A percentile compares a stretch with the other conserved stretches of the same genome.
Conservation (phyloP, 2,888 invertebrate species). For the Dione vanillae region DNA sequence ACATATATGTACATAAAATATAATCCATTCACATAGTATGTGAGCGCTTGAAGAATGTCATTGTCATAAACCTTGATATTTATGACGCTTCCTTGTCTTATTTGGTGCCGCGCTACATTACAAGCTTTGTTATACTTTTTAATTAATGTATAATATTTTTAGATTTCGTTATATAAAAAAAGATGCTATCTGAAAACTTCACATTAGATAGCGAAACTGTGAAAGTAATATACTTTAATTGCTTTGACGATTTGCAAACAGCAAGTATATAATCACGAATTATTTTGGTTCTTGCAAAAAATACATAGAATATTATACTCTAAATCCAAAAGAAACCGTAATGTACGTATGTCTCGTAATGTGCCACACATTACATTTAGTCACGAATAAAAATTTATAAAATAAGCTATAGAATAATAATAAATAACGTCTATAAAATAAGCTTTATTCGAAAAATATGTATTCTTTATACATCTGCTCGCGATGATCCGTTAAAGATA, state of each 20-base stretch:
- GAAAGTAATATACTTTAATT: neutral
- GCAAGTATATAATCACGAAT: neutral
- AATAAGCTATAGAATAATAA: too few species aligned
- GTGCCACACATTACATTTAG: too few species aligned
- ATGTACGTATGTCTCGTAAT: too few species aligned
- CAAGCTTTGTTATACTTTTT: conserved; percentile 8
- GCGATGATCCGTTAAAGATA: conserved; percentile 7
- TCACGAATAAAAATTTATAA: too few species aligned
- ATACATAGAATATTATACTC: too few species aligned
- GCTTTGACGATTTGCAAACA: too few species aligned
- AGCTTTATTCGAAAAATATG: neutral
- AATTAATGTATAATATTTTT: neutral
- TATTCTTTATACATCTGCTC: conserved; percentile 2
- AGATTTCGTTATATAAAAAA: conserved; percentile 9
- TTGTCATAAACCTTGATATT: conserved; percentile 45
- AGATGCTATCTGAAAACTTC: neutral
- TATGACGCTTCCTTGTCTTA: conserved; percentile 43
- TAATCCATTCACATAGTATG: conserved; percentile 22
- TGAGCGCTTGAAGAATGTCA: conserved; percentile 38
- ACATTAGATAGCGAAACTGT: neutral
- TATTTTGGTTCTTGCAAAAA: too few species aligned
- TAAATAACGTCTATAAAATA: too few species aligned
- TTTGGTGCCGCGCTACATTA: conserved; percentile 34
- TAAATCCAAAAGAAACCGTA: too few species aligned
- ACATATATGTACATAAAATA: conserved; percentile 19